Evolutionary conservation across 2,113 vertebrate species (phyloP), one percentile per base, ranked within the genome.

Genomic region (Heterotis niloticus): DNA sequence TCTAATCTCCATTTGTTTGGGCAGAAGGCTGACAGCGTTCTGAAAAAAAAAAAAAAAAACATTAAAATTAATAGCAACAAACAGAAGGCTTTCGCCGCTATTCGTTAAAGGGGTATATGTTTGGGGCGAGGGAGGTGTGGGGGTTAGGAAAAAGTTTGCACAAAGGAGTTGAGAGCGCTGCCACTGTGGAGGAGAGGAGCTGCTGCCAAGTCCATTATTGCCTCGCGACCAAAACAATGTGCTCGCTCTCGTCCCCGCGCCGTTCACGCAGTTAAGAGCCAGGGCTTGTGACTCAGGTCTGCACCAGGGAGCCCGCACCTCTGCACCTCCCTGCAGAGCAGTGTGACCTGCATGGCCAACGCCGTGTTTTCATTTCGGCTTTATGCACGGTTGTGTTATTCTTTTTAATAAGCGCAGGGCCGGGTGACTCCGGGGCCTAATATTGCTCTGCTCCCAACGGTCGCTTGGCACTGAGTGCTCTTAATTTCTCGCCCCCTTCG

Each of bases 381-480:
- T 78, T 83, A 84, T 75, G 86, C 86, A 85, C 57, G 75, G 71
- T 89, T 86, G 82, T 89, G 87, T 88, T 90, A 84, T 85, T 89
- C 86, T 87, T 91, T 92, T 93, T 93, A 93, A 87, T 84, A 82
- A 88, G 82, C 76, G 81, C 84, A 64, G 82, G 88, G 86, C 84
- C 82, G 77, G 56, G 84, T 81, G 76, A 89, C 87, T 91, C 87
- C 75, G 87, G 90, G 90, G 89, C 87, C 88, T 90, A 85, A 92
- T 91, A 90, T 90, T 92, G 86, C 88, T 91, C 88, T 90, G 88
- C 90, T 89, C 91, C 91, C 88, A 89, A 90, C 90, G 80, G 90
- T 89, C 89, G 89, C 90, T 92, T 93, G 92, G 92, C 92, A 92
- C 89, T 69, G 88, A 90, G 85, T 84, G 86, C 85, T 90, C 86